Conservation (phyloP, 2,888 invertebrate genomes). For the Latrodectus hesperus region DNA sequence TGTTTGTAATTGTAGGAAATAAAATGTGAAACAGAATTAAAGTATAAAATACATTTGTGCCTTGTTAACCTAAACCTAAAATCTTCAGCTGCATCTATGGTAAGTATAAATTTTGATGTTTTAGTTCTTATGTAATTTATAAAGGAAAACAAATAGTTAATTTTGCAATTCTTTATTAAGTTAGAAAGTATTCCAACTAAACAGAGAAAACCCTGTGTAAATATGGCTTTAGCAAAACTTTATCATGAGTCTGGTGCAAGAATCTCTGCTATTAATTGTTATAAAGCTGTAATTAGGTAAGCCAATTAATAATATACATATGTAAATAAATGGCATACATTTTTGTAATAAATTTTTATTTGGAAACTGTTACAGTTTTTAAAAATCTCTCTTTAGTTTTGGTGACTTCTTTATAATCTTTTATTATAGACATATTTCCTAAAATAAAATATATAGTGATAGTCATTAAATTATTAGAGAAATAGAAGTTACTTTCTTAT, state of each 20-base stretch:
- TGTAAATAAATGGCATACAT: too few species aligned
- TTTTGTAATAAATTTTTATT: too few species aligned
- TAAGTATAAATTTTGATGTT: slow-evolving; percentile 71
- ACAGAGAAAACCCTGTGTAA: slow-evolving; percentile 83
- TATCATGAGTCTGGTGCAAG: slow-evolving; percentile 83
- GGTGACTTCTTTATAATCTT: too few species aligned
- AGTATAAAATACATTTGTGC: slow-evolving; percentile 84
- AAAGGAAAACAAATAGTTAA: neutral
- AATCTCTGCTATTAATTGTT: slow-evolving; percentile 83
- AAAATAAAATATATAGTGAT: too few species aligned
- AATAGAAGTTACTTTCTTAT: too few species aligned
- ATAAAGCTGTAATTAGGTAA: slow-evolving; percentile 85
- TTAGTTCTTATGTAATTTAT: neutral
- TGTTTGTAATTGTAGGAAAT: slow-evolving; percentile 73
- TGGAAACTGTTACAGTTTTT: too few species aligned
- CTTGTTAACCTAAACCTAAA: slow-evolving; percentile 81
- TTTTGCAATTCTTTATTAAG: slow-evolving; percentile 71
- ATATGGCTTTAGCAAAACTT: slow-evolving; percentile 85
- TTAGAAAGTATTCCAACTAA: slow-evolving; percentile 80
- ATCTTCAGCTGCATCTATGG: slow-evolving; percentile 79
- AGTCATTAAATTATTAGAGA: too few species aligned
- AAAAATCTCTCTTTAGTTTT: too few species aligned
- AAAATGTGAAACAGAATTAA: slow-evolving; percentile 79
- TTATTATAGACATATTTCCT: too few species aligned
- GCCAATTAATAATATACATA: too few species aligned